Conservation (phyloP, 2,888 invertebrate genomes). For the Nemoura dubitans region DNA sequence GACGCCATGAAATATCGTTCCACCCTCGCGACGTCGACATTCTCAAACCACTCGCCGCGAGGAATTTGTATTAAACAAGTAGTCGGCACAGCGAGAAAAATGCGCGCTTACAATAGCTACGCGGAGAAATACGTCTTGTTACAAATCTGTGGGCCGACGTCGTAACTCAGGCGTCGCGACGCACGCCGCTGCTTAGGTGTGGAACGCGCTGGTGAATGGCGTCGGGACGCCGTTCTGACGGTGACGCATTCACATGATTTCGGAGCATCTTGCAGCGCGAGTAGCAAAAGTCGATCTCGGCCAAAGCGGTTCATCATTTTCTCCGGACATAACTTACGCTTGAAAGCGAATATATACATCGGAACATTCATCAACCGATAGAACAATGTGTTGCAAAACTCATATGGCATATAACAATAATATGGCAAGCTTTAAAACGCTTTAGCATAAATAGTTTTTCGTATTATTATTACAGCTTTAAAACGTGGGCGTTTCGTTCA, state of each 20-base stretch:
- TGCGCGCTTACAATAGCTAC: slow-evolving; percentile 7
- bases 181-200: background rate
- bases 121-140: slow-evolving; percentile 12
- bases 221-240: background rate
- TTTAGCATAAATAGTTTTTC: background rate
- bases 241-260: background rate
- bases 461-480: background rate
- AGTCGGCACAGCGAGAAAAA: background rate
- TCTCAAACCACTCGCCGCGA: background rate
- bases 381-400: background rate
- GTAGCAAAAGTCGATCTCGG: background rate
- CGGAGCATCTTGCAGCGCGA: background rate
- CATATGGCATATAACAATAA: too few species aligned
- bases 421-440: background rate
- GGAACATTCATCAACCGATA: background rate
- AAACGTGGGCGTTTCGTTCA: background rate
- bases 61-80: slow-evolving; percentile 12
- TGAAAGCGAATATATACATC: background rate
- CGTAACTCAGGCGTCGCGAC: slow-evolving; percentile 12
- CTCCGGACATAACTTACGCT: background rate
- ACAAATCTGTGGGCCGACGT: slow-evolving; percentile 12
- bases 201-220: background rate
- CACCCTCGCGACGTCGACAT: background rate
- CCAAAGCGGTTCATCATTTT: background rate
- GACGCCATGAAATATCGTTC: background rate